Evolutionary conservation across 2,888 invertebrate genomes (phyloP).

Genomic region (Bombylius discolor): DNA sequence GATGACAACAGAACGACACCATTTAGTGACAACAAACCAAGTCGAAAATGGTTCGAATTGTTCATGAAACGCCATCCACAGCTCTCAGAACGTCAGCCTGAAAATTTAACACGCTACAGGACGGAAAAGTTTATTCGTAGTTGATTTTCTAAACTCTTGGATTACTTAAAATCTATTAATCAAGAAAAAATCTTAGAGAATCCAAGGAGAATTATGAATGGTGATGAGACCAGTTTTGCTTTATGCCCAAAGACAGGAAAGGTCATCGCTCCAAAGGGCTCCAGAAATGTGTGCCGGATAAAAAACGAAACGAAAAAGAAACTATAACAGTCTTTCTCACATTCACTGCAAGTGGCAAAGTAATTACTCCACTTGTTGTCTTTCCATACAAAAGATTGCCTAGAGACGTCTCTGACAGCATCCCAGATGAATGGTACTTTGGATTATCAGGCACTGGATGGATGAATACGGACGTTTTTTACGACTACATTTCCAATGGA

Average conservation of each 20-base stretch:
- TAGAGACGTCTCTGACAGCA: constrained; percentile 1
- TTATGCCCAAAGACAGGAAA: constrained; percentile 2
- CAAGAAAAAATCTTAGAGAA: constrained; percentile 2
- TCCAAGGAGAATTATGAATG: constrained; percentile 4
- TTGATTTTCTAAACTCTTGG: too few species aligned
- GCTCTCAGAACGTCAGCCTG: too few species aligned
- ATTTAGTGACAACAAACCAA: background rate
- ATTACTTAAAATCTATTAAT: background rate
- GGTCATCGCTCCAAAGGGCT: background rate
- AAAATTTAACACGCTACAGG: too few species aligned
- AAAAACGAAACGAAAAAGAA: constrained; percentile 3
- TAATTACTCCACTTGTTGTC: background rate
- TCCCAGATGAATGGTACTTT: constrained; percentile 2
- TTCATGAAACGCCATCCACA: background rate
- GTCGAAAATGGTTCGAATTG: background rate
- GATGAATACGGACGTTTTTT: constrained; percentile 4
- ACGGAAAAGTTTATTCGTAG: too few species aligned
- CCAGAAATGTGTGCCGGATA: background rate
- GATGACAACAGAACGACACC: background rate
- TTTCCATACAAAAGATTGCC: constrained; percentile 11
- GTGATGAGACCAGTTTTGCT: constrained; percentile 1
- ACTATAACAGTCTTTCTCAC: constrained; percentile 1
- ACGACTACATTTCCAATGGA: constrained; percentile 1
- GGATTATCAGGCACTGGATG: constrained; percentile 3
- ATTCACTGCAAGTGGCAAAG: constrained; percentile 4